Evolutionary conservation across 2,797 vertebrate species (phyloP).

Genomic region (Moxostoma hubbsi): DNA sequence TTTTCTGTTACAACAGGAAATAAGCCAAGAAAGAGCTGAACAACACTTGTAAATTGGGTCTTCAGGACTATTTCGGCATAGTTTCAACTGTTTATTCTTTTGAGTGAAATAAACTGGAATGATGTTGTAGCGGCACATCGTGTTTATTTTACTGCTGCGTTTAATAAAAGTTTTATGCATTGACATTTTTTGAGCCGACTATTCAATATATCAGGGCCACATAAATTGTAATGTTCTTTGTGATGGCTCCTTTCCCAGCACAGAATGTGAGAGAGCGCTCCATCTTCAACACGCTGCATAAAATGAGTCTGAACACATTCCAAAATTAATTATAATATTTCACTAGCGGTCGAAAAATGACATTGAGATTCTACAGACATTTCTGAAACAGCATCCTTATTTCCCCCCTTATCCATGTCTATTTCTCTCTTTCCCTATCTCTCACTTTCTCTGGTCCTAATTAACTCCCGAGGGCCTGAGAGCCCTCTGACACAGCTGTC

Average conservation of each 20-base stretch:
- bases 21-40: too few species aligned
- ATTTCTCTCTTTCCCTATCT: not conserved
- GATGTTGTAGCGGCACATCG: not conserved
- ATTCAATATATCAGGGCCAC: conserved; percentile 36
- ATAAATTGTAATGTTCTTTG: conserved; percentile 36
- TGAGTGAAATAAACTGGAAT: conserved; percentile 8
- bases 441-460: conserved; percentile 63
- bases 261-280: not conserved
- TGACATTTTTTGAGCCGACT: conserved; percentile 19
- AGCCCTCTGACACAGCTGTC: conserved; percentile 60
- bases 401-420: not conserved
- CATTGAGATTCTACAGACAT: conserved; percentile 38
- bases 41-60: too few species aligned
- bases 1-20: too few species aligned
- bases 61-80: not conserved
- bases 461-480: conserved; percentile 69
- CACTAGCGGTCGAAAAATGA: conserved; percentile 31
- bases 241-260: conserved; percentile 30
- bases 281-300: not conserved
- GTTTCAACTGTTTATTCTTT: not conserved
- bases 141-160: conserved; percentile 4
- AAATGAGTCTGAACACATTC: conserved; percentile 24
- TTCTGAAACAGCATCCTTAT: conserved; percentile 5
- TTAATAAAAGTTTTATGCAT: conserved; percentile 13
- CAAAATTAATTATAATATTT: conserved; percentile 38